Percentiles rank a stretch among this genome's conserved stretches.
These are phyloP conservation scores for Troides aeacus DNA, from an alignment of 2,888 invertebrate species.

Conservation along the genomic window DNA sequence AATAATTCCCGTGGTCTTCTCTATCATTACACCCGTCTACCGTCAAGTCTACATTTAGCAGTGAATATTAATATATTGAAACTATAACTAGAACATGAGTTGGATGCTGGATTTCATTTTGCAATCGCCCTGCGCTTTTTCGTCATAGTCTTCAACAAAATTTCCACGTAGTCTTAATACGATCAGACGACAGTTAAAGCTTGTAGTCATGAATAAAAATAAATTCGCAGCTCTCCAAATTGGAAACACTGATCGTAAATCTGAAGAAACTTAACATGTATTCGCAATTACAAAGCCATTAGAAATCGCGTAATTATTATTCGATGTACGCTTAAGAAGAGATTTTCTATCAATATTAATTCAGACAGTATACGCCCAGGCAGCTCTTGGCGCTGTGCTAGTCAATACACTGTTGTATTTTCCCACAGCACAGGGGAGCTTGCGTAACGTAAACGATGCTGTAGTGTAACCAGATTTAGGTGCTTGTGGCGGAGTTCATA, in stretches of 20 bases:
- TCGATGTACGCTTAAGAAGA: conserved; percentile 5
- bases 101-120: too few species aligned
- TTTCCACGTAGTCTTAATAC: not conserved
- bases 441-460: conserved; percentile 14
- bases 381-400: not conserved
- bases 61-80: too few species aligned
- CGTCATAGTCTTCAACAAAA: not conserved
- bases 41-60: too few species aligned
- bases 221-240: not conserved
- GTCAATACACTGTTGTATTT: conserved; percentile 8
- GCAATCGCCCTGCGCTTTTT: too few species aligned
- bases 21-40: too few species aligned
- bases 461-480: conserved; percentile 22
- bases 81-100: too few species aligned
- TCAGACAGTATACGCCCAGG: not conserved
- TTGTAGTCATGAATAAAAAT: not conserved
- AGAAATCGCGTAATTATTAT: conserved; percentile 14
- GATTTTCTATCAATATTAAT: conserved; percentile 21
- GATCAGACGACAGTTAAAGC: not conserved
- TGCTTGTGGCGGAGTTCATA: conserved; percentile 2
- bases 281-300: conserved; percentile 2
- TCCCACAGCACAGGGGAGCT: conserved; percentile 17
- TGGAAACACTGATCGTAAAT: not conserved
- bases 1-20: too few species aligned
- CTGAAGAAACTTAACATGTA: not conserved